These are phyloP conservation scores for Tympanuchus pallidicinctus DNA, from an alignment of 2,113 vertebrate genomes.

Conservation along the genomic window DNA sequence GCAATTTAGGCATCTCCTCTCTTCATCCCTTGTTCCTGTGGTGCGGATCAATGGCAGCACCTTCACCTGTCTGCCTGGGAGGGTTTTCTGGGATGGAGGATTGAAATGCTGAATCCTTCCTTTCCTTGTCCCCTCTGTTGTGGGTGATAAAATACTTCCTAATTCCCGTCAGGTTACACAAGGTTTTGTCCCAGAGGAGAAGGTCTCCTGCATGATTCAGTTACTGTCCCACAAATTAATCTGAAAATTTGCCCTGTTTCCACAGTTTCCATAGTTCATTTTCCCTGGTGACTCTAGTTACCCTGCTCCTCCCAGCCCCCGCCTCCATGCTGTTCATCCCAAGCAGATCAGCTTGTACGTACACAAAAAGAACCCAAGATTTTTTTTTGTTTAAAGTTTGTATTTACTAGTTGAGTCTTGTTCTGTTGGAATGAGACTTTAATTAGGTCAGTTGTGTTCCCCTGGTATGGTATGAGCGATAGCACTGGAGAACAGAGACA, in stretches of 20 bases:
- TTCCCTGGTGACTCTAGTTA: background rate
- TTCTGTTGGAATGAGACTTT: conserved; percentile 22
- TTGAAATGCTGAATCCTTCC: background rate
- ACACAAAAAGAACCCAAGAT: background rate
- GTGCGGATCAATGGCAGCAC: background rate
- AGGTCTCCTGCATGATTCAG: background rate
- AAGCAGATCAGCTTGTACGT: background rate
- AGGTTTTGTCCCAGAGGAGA: background rate
- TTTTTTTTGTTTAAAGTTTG: background rate
- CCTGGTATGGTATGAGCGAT: conserved; percentile 49
- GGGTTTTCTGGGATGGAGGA: background rate
- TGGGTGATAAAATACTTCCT: background rate
- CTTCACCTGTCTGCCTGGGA: background rate
- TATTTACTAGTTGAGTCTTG: conserved; percentile 14
- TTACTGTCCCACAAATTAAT: background rate
- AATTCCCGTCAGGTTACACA: background rate
- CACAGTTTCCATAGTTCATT: background rate
- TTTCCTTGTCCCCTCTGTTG: background rate
- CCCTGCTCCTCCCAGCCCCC: background rate
- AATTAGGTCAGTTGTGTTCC: conserved; percentile 65
- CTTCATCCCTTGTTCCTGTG: background rate
- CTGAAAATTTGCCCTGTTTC: background rate
- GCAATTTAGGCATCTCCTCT: background rate
- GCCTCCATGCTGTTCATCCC: background rate
- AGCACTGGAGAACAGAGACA: conserved; percentile 37